Evolutionary conservation across 2,113 vertebrate genomes (phyloP).

Genomic region (Heptranchias perlo): DNA sequence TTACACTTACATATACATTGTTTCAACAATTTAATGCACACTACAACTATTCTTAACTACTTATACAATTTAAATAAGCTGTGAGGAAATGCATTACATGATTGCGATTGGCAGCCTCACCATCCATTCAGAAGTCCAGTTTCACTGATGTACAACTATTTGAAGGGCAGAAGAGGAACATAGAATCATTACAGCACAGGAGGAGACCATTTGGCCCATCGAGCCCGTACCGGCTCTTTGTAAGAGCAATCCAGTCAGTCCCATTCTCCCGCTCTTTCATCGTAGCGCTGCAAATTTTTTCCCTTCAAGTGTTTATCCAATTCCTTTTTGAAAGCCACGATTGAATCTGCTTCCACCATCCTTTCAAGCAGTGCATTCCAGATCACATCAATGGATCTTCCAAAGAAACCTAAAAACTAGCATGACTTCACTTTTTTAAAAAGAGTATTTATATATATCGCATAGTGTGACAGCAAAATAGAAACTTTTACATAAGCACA

Average conservation of each 20-base stretch:
- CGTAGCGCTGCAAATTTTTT: too few species aligned
- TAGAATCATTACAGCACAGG: too few species aligned
- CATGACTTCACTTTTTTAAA: background rate
- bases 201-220: too few species aligned
- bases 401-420: background rate
- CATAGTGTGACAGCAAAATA: background rate
- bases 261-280: too few species aligned
- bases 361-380: too few species aligned
- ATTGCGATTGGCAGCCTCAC: background rate
- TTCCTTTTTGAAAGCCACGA: too few species aligned
- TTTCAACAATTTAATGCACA: background rate
- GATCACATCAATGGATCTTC: too few species aligned
- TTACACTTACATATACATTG: background rate
- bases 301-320: too few species aligned
- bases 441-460: background rate
- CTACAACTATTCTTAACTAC: background rate
- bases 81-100: background rate
- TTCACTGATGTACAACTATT: background rate
- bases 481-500: background rate
- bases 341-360: too few species aligned
- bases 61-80: constrained; percentile 2
- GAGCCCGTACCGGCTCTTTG: too few species aligned
- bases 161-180: background rate
- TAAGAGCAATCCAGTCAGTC: too few species aligned
- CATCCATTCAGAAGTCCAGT: background rate